Conservation (phyloP, 2,113 vertebrate genomes). For the Caranx ignobilis region DNA sequence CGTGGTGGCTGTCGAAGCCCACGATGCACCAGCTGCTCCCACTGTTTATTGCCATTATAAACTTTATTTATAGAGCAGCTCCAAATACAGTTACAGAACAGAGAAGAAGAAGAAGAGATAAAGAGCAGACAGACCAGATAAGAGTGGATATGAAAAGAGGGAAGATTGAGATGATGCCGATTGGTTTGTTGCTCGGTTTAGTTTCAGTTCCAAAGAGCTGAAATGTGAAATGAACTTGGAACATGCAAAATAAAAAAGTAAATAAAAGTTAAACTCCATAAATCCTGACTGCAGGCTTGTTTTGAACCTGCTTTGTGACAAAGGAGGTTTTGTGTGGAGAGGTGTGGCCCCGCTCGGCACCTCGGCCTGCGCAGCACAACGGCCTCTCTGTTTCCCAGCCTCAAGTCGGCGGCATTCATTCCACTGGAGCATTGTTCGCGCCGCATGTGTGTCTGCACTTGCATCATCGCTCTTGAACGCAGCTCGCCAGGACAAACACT, state of each 20-base stretch:
- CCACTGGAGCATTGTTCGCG: slow-evolving; percentile 12
- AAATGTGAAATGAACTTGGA: not conserved
- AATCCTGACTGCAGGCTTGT: slow-evolving; percentile 18
- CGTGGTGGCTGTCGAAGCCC: not conserved
- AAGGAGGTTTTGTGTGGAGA: slow-evolving; percentile 41
- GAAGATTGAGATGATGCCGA: not conserved
- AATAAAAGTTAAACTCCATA: not conserved
- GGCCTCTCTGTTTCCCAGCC: slow-evolving; percentile 24
- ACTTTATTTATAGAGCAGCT: slow-evolving; percentile 36
- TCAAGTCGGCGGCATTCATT: slow-evolving; percentile 17
- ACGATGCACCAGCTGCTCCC: slow-evolving; percentile 21
- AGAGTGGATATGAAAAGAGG: not conserved
- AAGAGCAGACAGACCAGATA: not conserved
- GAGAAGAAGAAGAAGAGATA: not conserved
- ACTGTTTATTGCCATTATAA: slow-evolving; percentile 15
- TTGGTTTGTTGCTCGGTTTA: not conserved
- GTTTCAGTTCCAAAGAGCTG: not conserved
- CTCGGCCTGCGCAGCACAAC: slow-evolving; percentile 2
- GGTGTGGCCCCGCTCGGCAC: slow-evolving; percentile 42
- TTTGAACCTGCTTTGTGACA: slow-evolving; percentile 24
- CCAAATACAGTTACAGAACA: not conserved
- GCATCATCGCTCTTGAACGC: slow-evolving; percentile 17
- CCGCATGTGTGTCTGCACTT: slow-evolving; percentile 6
- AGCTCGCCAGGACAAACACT: slow-evolving; percentile 1
- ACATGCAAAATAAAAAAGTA: no score